A percentile compares a stretch with the other conserved stretches of the same genome.
phyloP scores from a whole-genome alignment of 2,113 vertebrate species.

The Trematocara macrostoma region DNA sequence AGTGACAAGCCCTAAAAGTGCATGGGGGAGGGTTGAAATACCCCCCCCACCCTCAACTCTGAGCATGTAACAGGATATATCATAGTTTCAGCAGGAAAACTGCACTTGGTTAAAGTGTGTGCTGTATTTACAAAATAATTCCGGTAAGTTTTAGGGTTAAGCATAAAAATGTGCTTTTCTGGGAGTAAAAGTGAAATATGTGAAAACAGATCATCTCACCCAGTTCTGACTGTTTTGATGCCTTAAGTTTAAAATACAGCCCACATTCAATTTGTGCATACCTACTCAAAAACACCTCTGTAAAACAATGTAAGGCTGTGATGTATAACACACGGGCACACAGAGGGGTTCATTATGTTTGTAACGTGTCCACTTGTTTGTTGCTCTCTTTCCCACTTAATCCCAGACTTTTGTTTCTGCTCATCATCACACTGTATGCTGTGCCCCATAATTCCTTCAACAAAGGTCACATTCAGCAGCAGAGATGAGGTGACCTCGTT shows the following conservation, averaged over 20 bases:
- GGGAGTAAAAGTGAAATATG: background rate
- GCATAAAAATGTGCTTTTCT: background rate
- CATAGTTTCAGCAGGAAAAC: background rate
- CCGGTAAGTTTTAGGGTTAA: background rate
- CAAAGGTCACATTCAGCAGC: constrained; percentile 67
- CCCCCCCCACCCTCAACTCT: background rate
- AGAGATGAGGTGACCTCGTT: constrained; percentile 59
- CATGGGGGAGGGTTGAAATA: background rate
- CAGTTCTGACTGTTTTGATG: background rate
- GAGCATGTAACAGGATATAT: background rate
- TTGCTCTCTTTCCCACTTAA: constrained; percentile 59
- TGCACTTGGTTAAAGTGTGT: background rate
- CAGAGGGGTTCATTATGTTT: constrained; percentile 47
- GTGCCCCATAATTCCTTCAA: constrained; percentile 59
- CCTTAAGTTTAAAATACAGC: background rate
- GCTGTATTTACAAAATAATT: background rate
- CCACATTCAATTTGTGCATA: background rate
- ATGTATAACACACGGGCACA: background rate
- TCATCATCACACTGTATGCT: constrained; percentile 51
- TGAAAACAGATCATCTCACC: background rate
- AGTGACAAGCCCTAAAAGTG: background rate
- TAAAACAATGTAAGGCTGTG: background rate
- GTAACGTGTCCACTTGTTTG: constrained; percentile 30
- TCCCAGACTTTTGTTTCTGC: constrained; percentile 69
- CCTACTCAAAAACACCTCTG: background rate